A percentile compares a stretch with the other conserved stretches of the same genome.
These are phyloP conservation scores for Pemphigus obesinymphae DNA, from an alignment of 1,140 invertebrate genomes.

Conservation along the genomic window DNA sequence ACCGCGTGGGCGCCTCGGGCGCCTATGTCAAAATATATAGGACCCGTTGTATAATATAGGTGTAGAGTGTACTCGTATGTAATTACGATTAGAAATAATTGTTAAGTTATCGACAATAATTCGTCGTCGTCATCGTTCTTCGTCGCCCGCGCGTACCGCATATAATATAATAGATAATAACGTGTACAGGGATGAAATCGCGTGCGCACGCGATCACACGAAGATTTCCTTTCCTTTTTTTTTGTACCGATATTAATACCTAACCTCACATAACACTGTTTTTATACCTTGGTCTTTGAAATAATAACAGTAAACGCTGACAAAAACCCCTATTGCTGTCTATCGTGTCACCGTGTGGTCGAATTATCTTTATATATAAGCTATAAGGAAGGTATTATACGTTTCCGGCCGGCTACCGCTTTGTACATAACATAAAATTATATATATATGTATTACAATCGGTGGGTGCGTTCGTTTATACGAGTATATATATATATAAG, in stretches of 20 bases:
- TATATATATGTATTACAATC: background rate
- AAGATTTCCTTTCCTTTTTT: no score
- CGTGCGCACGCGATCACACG: constrained; percentile 24
- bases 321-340: background rate
- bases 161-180: background rate
- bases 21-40: no score
- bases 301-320: background rate
- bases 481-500: background rate
- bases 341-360: constrained; percentile 12
- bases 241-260: no score
- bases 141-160: no score
- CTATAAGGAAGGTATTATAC: background rate
- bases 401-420: background rate
- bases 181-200: background rate
- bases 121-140: background rate
- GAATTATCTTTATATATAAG: no score
- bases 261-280: no score
- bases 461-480: background rate
- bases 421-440: background rate
- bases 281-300: background rate
- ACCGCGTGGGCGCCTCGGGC: no score
- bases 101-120: background rate
- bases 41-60: no score
- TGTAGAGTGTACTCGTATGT: background rate
- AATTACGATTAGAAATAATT: background rate